These are phyloP conservation scores for Lucilia sericata DNA, from an alignment of 1,140 invertebrate genomes.

Conservation along the genomic window DNA sequence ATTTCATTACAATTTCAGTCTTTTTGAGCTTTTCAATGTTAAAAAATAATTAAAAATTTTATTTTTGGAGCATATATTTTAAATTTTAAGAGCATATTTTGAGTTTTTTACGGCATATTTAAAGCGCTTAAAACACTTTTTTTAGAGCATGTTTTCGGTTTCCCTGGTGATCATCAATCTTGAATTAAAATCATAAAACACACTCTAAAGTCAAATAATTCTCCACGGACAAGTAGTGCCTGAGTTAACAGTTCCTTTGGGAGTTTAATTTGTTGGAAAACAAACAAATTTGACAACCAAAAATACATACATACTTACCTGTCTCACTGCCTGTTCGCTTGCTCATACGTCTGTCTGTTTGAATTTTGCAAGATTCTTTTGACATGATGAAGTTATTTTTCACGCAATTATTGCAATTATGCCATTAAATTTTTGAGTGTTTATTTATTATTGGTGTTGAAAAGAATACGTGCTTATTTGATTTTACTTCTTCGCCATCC, in stretches of 20 bases:
- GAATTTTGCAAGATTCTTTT: not conserved
- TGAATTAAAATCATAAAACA: not conserved
- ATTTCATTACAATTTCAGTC: too few species aligned
- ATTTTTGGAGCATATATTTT: too few species aligned
- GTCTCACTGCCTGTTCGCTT: not conserved
- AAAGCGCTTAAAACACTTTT: too few species aligned
- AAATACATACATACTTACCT: not conserved
- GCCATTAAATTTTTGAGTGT: conserved; percentile 18
- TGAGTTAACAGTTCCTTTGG: not conserved
- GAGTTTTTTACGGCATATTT: too few species aligned
- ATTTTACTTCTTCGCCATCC: not conserved
- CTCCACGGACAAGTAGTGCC: not conserved
- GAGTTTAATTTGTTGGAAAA: not conserved
- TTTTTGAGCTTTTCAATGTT: too few species aligned
- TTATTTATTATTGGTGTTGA: conserved; percentile 20
- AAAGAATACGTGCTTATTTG: not conserved
- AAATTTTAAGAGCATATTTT: too few species aligned
- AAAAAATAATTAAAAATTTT: too few species aligned
- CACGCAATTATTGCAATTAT: conserved; percentile 39
- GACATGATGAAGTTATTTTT: conserved; percentile 42
- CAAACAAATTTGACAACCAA: conserved; percentile 22
- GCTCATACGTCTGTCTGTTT: not conserved
- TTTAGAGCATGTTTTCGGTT: too few species aligned
- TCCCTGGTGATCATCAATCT: conserved; percentile 32
- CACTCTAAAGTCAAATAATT: not conserved